These are phyloP conservation scores for Carlito syrichta DNA, from an alignment of 2,113 vertebrate genomes.

Conservation along the genomic window DNA sequence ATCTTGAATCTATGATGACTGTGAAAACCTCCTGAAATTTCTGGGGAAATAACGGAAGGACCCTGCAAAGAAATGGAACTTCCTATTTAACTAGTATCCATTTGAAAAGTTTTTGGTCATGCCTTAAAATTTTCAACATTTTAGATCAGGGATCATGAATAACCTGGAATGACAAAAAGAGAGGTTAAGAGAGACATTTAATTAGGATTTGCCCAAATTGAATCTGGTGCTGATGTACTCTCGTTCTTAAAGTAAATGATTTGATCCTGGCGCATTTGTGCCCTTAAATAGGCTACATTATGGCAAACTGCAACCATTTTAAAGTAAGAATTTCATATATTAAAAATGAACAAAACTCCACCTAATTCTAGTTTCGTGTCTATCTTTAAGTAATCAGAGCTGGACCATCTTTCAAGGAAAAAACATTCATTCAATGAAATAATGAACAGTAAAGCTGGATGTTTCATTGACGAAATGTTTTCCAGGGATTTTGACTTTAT, in stretches of 20 bases:
- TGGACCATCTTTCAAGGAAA: slow-evolving; percentile 69
- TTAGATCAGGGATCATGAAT: not conserved
- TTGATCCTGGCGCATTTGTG: not conserved
- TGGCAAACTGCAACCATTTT: not conserved
- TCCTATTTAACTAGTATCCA: not conserved
- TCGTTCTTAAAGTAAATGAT: not conserved
- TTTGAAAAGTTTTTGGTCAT: slow-evolving; percentile 5
- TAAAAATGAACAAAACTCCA: not conserved
- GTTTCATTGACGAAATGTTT: slow-evolving; percentile 81
- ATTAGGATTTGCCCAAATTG: not conserved
- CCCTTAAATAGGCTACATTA: not conserved
- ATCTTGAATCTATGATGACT: slow-evolving; percentile 14
- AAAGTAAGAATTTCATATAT: slow-evolving; percentile 11
- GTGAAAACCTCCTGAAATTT: not conserved
- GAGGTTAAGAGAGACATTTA: not conserved
- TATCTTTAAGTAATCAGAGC: slow-evolving; percentile 77
- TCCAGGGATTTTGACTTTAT: slow-evolving; percentile 73
- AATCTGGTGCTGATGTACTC: not conserved
- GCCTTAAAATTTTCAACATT: not conserved
- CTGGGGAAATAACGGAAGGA: not conserved
- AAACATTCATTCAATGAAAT: slow-evolving; percentile 82
- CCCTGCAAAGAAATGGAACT: not conserved
- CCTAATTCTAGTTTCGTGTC: slow-evolving; percentile 73
- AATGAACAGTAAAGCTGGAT: slow-evolving; percentile 74
- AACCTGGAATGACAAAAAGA: not conserved